A percentile compares a stretch with the other conserved stretches of the same genome.
Evolutionary conservation across 2,797 vertebrate genomes (phyloP).

Genomic region (Silurus lanzhouensis): DNA sequence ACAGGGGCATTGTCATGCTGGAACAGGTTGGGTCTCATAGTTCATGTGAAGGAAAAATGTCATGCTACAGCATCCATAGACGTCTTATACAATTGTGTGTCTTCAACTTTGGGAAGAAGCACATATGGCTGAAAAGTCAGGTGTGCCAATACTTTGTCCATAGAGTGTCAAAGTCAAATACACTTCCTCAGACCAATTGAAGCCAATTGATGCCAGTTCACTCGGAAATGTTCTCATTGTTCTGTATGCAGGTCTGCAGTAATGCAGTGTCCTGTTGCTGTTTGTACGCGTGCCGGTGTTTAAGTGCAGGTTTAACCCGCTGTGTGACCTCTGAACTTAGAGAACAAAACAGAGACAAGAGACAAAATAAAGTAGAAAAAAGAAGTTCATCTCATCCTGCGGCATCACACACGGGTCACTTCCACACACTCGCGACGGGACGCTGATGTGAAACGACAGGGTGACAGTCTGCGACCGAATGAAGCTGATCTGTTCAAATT

Average conservation of each 20-base stretch:
- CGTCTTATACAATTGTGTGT: too few species aligned
- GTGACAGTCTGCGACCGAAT: constrained; percentile 70
- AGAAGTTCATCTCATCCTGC: background rate
- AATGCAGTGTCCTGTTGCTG: background rate
- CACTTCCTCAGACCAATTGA: background rate
- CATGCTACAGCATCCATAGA: too few species aligned
- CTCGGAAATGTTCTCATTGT: background rate
- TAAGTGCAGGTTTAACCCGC: background rate
- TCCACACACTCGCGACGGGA: constrained; percentile 62
- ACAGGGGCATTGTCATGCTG: too few species aligned
- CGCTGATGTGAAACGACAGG: constrained; percentile 70
- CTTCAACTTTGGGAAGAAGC: too few species aligned
- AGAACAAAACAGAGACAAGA: background rate
- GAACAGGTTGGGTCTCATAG: too few species aligned
- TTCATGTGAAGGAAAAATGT: too few species aligned
- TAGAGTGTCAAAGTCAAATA: background rate
- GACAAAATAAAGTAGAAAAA: background rate
- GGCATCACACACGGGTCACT: constrained; percentile 14
- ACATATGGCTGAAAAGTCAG: too few species aligned
- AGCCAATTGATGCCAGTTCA: background rate
- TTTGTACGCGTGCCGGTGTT: background rate
- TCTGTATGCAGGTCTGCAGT: background rate
- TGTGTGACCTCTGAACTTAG: background rate
- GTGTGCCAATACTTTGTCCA: too few species aligned
- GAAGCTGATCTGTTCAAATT: constrained; percentile 64